Evolutionary conservation across 2,113 vertebrate species (phyloP), one percentile per base, ranked within the genome.

Genomic region (Prionailurus viverrinus): DNA sequence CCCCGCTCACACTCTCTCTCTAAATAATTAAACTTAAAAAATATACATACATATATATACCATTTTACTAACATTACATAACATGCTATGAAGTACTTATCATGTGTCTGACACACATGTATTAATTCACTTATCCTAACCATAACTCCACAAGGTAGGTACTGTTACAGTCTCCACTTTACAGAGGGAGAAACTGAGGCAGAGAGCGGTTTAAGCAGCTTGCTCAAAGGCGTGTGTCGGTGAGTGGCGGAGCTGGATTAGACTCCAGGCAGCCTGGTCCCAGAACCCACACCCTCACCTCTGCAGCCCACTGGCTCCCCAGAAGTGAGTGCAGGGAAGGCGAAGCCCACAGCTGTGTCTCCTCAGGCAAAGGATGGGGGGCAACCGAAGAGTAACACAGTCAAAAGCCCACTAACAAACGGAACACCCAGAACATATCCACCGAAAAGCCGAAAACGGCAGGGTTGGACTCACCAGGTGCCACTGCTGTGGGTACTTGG

Each of bases 401-500:
- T 41, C 7, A 27, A 18, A 55, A n/a, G 36, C 19, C 68, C 51
- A 31, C 36, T 5, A 41, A 18, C 55, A 51, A 45, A 63, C 7
- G 0, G 25, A 45, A 36, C 15, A 19, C 19, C 25, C n/a, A 31
- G 55, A 15, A 16, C 29, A 2, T 5, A 0, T 16, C 45, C 16
- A 13, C 4, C 4, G 11, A 36, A 45, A 7, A 66, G 58, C 21
- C 12, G 23, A 23, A 27, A 7, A 16, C 21, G 0, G 0, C 36
- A 21, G 41, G 84, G 16, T 2, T 3, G 68, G 58, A 98, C 99
- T 99, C 97, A 99, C 99, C 99, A 99, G 98, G 29, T 99, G 99
- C 99, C 99, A 99, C 98, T 99, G 99, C 94, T 99, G 99, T 0
- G 99, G 99, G 96, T 99, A 99, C 92, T 99, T 99, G 95, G 99